A percentile compares a stretch with the other conserved stretches of the same genome.
These are phyloP conservation scores for Lamprotornis superbus DNA, from an alignment of 2,113 vertebrate species.

Conservation along the genomic window DNA sequence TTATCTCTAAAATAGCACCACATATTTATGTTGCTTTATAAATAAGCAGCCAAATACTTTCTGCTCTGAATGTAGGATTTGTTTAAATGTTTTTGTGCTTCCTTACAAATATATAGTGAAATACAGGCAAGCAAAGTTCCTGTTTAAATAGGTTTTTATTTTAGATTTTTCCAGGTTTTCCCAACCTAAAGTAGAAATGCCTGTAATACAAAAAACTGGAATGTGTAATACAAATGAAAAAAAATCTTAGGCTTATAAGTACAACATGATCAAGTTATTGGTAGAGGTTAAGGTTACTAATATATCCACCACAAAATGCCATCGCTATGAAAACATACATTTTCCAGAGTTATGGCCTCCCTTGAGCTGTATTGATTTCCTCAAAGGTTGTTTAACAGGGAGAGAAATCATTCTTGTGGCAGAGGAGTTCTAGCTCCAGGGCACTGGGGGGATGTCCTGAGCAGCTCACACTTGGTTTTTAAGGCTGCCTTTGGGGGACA, in stretches of 20 bases:
- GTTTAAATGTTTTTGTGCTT: neutral
- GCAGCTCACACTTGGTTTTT: neutral
- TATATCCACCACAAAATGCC: neutral
- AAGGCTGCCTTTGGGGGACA: neutral
- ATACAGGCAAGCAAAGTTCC: neutral
- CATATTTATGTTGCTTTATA: neutral
- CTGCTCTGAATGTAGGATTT: neutral
- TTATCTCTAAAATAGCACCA: neutral
- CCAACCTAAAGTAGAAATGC: neutral
- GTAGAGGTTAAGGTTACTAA: neutral
- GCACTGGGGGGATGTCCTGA: accelerated
- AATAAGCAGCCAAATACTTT: neutral
- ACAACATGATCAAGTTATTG: neutral
- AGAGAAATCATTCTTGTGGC: neutral
- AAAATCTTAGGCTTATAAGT: neutral
- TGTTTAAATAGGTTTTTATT: neutral
- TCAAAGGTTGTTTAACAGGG: neutral
- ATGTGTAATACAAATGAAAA: neutral
- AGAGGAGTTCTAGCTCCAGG: neutral
- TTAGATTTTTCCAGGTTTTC: neutral
- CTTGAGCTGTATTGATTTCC: neutral
- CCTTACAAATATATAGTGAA: neutral
- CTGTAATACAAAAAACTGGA: accelerated
- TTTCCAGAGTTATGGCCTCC: neutral
- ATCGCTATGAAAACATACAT: neutral